phyloP scores from a whole-genome alignment of 2,888 invertebrate genomes.

The Adela reaumurella region DNA sequence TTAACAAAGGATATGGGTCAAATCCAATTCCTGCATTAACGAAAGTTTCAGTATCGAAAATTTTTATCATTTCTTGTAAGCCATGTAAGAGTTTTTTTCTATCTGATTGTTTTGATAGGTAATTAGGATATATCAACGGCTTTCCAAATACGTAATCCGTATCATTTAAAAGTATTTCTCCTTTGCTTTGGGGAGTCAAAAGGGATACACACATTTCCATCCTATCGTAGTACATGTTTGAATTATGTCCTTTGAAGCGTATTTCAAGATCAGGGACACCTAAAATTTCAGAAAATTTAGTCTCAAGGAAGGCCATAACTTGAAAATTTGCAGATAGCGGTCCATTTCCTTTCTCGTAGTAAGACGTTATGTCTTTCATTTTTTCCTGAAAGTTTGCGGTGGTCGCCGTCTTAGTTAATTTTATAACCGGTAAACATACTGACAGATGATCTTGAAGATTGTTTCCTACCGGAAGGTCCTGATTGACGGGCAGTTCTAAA shows the following conservation, averaged over 20 bases:
- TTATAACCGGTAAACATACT: conserved; percentile 42
- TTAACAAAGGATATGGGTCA: conserved; percentile 35
- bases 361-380: conserved; percentile 38
- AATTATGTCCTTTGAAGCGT: conserved; percentile 41
- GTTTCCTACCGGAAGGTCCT: conserved; percentile 39
- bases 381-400: conserved; percentile 34
- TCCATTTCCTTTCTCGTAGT: conserved; percentile 37
- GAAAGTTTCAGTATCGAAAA: conserved; percentile 46
- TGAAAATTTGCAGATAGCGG: conserved; percentile 46
- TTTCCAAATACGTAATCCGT: conserved; percentile 34
- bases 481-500: conserved; percentile 28
- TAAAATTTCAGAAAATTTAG: conserved; percentile 32
- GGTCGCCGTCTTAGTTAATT: conserved; percentile 32
- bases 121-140: conserved; percentile 44
- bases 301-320: conserved; percentile 39
- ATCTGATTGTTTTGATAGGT: conserved; percentile 32
- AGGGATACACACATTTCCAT: conserved; percentile 40
- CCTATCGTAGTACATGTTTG: conserved; percentile 45
- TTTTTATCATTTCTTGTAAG: conserved; percentile 34
- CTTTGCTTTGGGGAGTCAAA: conserved; percentile 43
- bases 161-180: conserved; percentile 38
- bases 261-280: conserved; percentile 43
- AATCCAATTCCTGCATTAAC: conserved; percentile 36
- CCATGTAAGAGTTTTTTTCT: conserved; percentile 40
- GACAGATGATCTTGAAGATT: conserved; percentile 49